Percentiles rank a stretch among this genome's conserved stretches.
Evolutionary conservation across 2,888 invertebrate species (phyloP).

Genomic region (Chirona hameri): DNA sequence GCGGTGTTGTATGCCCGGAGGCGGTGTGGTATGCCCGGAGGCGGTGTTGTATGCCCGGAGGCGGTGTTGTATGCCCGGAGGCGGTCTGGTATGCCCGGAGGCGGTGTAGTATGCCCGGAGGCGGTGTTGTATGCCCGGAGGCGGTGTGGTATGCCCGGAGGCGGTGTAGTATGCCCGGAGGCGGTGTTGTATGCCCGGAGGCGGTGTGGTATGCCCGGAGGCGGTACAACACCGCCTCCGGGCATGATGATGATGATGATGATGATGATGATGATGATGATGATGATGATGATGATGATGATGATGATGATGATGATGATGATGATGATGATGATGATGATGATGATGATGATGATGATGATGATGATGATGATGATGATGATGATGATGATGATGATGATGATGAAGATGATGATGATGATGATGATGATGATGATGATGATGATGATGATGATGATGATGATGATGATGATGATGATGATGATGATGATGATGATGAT

Average conservation of each 20-base stretch:
- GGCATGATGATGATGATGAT: neutral
- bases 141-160: too few species aligned
- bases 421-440: constrained; percentile 22
- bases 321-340: constrained; percentile 22
- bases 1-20: too few species aligned
- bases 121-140: too few species aligned
- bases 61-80: too few species aligned
- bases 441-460: constrained; percentile 22
- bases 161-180: too few species aligned
- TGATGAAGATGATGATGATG: constrained; percentile 12
- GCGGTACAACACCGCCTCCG: too few species aligned
- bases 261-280: constrained; percentile 22
- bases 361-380: constrained; percentile 22
- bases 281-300: constrained; percentile 22
- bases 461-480: constrained; percentile 22
- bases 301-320: constrained; percentile 22
- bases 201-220: too few species aligned
- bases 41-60: too few species aligned
- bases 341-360: constrained; percentile 22
- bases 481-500: constrained; percentile 22
- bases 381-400: constrained; percentile 22
- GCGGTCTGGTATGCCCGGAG: too few species aligned
- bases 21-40: too few species aligned
- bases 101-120: too few species aligned
- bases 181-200: too few species aligned